These are phyloP conservation scores for Portevinia maculata DNA, from an alignment of 2,888 invertebrate species.

Conservation along the genomic window DNA sequence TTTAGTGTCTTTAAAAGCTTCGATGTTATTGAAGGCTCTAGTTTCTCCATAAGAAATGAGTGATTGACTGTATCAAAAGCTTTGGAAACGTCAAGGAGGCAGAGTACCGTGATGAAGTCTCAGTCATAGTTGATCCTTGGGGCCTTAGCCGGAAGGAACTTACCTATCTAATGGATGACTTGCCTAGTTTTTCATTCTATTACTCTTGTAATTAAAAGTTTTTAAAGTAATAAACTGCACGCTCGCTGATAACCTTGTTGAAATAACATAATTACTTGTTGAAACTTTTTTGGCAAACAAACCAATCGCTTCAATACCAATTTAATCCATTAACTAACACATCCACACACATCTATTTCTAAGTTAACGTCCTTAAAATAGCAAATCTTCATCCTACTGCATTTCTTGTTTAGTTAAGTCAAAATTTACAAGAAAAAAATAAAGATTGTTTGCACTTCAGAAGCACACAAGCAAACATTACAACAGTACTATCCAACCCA, in stretches of 20 bases:
- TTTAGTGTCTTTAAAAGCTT: too few species aligned
- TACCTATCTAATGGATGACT: too few species aligned
- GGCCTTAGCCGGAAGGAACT: too few species aligned
- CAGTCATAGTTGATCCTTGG: too few species aligned
- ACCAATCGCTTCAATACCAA: not conserved
- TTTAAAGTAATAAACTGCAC: not conserved
- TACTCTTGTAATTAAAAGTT: not conserved
- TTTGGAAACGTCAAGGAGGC: too few species aligned
- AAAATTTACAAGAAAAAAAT: slow-evolving; percentile 1
- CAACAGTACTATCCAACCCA: not conserved
- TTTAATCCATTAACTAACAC: slow-evolving; percentile 27
- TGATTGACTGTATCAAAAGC: too few species aligned
- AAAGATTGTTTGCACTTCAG: slow-evolving; percentile 6
- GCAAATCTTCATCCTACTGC: slow-evolving; percentile 24
- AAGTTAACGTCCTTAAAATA: slow-evolving; percentile 47
- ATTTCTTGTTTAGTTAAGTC: slow-evolving; percentile 9
- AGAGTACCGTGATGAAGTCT: too few species aligned
- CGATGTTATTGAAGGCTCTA: too few species aligned
- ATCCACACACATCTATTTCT: not conserved
- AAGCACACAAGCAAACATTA: slow-evolving; percentile 25
- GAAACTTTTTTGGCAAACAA: slow-evolving; percentile 15
- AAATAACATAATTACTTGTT: not conserved
- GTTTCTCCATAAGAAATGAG: too few species aligned
- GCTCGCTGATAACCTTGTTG: not conserved
- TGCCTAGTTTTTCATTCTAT: too few species aligned